Evolutionary conservation across 2,888 invertebrate genomes (phyloP), one percentile per base, ranked within the genome.

Genomic region (Tribolium freemani): DNA sequence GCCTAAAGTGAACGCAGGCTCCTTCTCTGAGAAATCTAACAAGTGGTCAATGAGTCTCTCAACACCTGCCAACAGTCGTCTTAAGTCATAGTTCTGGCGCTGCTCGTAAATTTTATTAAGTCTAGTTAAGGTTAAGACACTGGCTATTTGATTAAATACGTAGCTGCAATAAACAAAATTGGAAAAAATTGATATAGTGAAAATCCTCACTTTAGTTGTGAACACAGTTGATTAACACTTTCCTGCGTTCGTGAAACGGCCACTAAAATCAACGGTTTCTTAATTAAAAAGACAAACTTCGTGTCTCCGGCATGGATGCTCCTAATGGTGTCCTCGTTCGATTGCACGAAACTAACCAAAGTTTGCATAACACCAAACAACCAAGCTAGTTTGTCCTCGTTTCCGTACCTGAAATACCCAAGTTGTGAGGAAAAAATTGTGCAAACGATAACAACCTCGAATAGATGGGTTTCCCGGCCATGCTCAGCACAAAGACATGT

Each of bases 391-490:
- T 96, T 95, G 83, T 98, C 97, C 88, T 98, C 98, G 86, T 92
- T 94, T 3, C 97, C 97, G 87, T 96, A 93, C 81, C 96, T 94
- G 85, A 72, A 75, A 72, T 75, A 68, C n/a, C n/a, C 67, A 48
- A 48, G 10, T 16, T 11, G 13, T n/a, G 8, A 38, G n/a, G 3
- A 5, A 38, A n/a, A 38, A 38, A 44, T 51, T 6, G 13, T 21
- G 16, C 3, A 61, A 57, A 68, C 45, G 6, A 26, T 61, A 84
- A 82, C 74, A 86, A 94, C 92, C 95, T 91, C 8, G 97, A 95
- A 87, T 98, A 99, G 79, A 99, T 96, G 10, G 98, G 98, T 87
- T 99, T 99, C 1, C 98, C 98, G 8, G 98, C 96, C 81, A 96
- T 94, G 86, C 98, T 98, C 31, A 98, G 86, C 79, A 99, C 94